A percentile compares a stretch with the other conserved stretches of the same genome.
These are phyloP conservation scores for Tylochromis polylepis DNA, from an alignment of 2,113 vertebrate genomes.

Conservation along the genomic window DNA sequence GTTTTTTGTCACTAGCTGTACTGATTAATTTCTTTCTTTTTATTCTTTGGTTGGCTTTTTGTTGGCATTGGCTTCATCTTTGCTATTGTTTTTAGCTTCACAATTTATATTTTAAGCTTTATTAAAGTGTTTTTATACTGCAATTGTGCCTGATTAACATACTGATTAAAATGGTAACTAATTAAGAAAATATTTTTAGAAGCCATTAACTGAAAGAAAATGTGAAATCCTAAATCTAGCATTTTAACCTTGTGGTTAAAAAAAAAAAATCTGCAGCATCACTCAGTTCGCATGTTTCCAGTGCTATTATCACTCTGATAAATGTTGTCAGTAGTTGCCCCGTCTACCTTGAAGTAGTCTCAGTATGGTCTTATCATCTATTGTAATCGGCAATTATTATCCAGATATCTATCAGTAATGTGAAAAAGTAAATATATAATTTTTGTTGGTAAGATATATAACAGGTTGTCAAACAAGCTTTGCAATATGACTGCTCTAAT, in stretches of 20 bases:
- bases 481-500: neutral
- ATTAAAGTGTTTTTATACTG: neutral
- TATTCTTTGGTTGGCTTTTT: neutral
- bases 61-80: neutral
- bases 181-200: accelerated
- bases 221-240: neutral
- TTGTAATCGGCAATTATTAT: neutral
- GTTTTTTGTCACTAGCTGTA: neutral
- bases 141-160: neutral
- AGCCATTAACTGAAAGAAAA: neutral
- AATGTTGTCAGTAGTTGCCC: neutral
- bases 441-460: neutral
- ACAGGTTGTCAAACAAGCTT: neutral
- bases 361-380: neutral
- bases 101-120: neutral
- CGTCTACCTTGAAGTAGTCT: neutral
- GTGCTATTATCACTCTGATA: neutral
- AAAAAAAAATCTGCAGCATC: neutral
- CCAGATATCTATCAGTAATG: neutral
- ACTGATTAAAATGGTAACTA: neutral
- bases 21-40: neutral
- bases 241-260: neutral
- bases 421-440: neutral
- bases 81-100: neutral
- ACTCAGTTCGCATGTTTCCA: neutral